These are phyloP conservation scores for Abrostola tripartita DNA, from an alignment of 2,888 invertebrate genomes.

Conservation along the genomic window DNA sequence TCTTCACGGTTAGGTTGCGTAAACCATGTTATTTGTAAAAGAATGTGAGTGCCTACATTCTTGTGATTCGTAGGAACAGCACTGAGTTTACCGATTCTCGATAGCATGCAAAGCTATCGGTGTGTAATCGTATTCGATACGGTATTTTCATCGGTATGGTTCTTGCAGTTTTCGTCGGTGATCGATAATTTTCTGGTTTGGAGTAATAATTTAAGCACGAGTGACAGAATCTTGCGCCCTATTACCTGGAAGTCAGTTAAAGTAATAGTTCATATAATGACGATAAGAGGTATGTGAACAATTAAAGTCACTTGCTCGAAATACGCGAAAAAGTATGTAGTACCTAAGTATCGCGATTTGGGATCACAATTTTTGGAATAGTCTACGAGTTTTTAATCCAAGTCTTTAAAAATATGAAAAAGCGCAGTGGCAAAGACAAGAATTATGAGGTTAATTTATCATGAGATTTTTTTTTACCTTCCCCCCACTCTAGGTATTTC, in stretches of 20 bases:
- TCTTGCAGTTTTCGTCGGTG: background rate
- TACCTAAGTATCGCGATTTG: too few species aligned
- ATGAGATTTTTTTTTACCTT: too few species aligned
- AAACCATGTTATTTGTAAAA: constrained; percentile 19
- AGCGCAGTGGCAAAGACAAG: too few species aligned
- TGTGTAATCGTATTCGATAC: constrained; percentile 19
- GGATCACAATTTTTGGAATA: too few species aligned
- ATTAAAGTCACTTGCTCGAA: too few species aligned
- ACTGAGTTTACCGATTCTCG: background rate
- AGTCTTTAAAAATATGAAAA: too few species aligned
- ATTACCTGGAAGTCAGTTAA: background rate
- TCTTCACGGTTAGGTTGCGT: constrained; percentile 48
- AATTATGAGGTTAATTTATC: too few species aligned
- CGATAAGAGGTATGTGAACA: too few species aligned
- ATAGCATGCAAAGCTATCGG: constrained; percentile 22
- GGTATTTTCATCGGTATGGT: constrained; percentile 5
- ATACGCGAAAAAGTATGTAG: too few species aligned
- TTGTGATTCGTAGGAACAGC: background rate
- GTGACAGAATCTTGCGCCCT: background rate
- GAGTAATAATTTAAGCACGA: constrained; percentile 20
- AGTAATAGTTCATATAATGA: too few species aligned
- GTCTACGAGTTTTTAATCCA: too few species aligned
- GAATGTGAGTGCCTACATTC: constrained; percentile 24
- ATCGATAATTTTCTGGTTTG: constrained; percentile 7
- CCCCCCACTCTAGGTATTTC: too few species aligned